Conservation (phyloP, 2,888 invertebrate species). For the Chymomyza procnemis region DNA sequence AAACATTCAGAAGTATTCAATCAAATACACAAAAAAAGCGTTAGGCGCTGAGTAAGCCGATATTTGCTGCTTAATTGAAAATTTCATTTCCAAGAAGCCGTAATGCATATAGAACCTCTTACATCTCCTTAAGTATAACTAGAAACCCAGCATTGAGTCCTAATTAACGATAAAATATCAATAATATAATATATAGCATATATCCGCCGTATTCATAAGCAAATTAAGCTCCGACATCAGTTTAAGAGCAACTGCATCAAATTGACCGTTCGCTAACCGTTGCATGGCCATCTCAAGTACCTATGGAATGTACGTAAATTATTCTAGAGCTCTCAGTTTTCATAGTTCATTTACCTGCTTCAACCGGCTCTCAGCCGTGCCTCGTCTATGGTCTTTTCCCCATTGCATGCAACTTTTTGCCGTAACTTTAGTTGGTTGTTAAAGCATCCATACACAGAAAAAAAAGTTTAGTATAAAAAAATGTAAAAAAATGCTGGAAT, state of each 20-base stretch:
- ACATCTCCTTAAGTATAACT: too few relatives aligned
- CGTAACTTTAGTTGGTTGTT: not conserved
- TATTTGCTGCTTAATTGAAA: too few relatives aligned
- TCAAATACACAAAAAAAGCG: too few relatives aligned
- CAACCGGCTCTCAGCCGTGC: not conserved
- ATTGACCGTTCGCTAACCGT: slow-evolving; percentile 16
- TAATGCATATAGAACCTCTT: too few relatives aligned
- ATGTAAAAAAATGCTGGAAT: not conserved
- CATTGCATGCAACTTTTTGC: slow-evolving; percentile 23
- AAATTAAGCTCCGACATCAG: not conserved
- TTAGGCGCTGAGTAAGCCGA: too few relatives aligned
- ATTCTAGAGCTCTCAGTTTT: slow-evolving; percentile 15
- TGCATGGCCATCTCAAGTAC: not conserved
- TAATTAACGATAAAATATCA: too few relatives aligned
- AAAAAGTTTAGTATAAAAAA: not conserved
- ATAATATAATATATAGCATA: too few relatives aligned
- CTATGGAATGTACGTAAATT: not conserved
- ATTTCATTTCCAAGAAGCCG: too few relatives aligned
- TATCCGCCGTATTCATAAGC: not conserved
- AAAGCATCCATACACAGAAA: not conserved
- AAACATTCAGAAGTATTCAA: too few relatives aligned
- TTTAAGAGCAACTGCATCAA: slow-evolving; percentile 19
- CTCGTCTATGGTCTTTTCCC: not conserved
- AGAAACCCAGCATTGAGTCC: too few relatives aligned
- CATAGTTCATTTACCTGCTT: slow-evolving; percentile 66